Evolutionary conservation across 2,797 vertebrate species (phyloP).

Genomic region (Darevskia nairensis): DNA sequence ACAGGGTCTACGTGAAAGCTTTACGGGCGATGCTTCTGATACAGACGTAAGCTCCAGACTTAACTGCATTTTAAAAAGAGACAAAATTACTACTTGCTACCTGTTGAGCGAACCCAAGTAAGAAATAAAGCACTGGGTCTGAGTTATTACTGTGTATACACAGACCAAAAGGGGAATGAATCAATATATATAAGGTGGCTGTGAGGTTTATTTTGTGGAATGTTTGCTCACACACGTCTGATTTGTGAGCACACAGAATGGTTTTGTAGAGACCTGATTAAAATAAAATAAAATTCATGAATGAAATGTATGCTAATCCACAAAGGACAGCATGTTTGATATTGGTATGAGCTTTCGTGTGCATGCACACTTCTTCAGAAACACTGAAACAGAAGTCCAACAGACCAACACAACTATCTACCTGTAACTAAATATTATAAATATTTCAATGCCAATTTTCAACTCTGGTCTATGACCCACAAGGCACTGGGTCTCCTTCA

Average conservation of each 20-base stretch:
- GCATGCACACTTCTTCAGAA: too few relatives aligned
- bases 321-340: not conserved
- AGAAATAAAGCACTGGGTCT: constrained; percentile 23
- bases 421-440: too few relatives aligned
- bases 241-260: not conserved
- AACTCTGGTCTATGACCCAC: too few relatives aligned
- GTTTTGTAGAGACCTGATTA: not conserved
- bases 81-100: not conserved
- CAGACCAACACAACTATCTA: too few relatives aligned
- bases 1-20: constrained; percentile 72
- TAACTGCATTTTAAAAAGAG: constrained; percentile 1
- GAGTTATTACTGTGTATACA: not conserved
- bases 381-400: too few relatives aligned
- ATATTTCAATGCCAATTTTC: too few relatives aligned
- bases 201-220: not conserved
- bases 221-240: not conserved
- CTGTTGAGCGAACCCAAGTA: not conserved
- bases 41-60: constrained; percentile 82
- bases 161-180: not conserved
- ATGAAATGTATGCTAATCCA: not conserved
- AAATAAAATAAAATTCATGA: not conserved
- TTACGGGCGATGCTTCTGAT: constrained; percentile 84
- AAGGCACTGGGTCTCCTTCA: too few relatives aligned
- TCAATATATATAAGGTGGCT: not conserved
- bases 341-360: too few relatives aligned